Conservation (phyloP, 2,797 vertebrate genomes). For the Agapornis canus region DNA sequence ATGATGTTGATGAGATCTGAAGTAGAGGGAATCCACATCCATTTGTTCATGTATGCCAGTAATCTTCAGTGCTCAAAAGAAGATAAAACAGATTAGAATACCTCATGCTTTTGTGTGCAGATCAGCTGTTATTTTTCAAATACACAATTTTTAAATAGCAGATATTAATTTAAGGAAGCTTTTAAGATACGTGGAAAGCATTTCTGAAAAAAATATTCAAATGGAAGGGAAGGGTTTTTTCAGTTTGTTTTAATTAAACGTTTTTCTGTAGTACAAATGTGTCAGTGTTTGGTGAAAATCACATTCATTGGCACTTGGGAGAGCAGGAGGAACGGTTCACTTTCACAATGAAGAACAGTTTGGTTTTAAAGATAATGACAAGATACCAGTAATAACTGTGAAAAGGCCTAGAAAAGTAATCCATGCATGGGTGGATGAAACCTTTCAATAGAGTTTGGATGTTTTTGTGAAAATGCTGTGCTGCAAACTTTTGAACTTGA, state of each 20-base stretch:
- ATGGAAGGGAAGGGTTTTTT: background rate
- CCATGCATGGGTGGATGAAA: background rate
- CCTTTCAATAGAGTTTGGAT: background rate
- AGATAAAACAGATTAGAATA: background rate
- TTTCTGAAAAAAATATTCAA: background rate
- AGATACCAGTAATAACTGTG: background rate
- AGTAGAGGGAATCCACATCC: background rate
- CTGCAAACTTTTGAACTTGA: background rate
- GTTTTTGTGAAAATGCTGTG: background rate
- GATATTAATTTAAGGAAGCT: background rate
- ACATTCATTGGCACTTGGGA: background rate
- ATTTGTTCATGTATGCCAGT: background rate
- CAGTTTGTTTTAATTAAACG: background rate
- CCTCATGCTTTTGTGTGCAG: background rate
- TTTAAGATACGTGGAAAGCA: background rate
- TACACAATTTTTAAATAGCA: background rate
- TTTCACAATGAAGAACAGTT: background rate
- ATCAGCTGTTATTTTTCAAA: constrained; percentile 1
- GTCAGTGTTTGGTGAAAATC: background rate
- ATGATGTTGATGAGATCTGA: background rate
- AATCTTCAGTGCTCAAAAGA: background rate
- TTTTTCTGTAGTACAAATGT: background rate
- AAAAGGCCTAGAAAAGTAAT: background rate
- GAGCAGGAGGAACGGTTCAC: background rate
- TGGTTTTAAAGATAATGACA: background rate